These are phyloP conservation scores for Patiria miniata DNA, from an alignment of 35 echinoderm and acorn worm species.

Conservation along the genomic window DNA sequence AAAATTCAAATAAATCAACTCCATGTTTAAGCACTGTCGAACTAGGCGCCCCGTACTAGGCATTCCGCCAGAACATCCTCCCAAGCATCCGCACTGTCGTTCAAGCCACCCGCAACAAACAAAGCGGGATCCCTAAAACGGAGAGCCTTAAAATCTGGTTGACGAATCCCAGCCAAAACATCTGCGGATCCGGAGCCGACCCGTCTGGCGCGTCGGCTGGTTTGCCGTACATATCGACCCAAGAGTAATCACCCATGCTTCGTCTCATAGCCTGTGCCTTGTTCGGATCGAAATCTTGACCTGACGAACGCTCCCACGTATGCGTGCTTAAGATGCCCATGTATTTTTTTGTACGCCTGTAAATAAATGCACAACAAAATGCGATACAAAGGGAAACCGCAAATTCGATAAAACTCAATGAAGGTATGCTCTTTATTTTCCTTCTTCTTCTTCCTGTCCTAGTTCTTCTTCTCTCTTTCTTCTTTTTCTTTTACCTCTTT, in stretches of 20 bases:
- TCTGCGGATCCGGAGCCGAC: background rate
- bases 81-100: background rate
- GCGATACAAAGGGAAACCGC: background rate
- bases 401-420: background rate
- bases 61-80: background rate
- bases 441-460: too few species aligned
- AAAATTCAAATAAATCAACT: background rate
- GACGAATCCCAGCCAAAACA: background rate
- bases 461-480: background rate
- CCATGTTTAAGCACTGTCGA: background rate
- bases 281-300: background rate
- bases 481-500: too few species aligned
- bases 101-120: background rate
- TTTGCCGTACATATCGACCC: background rate
- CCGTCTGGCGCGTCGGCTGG: background rate
- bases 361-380: background rate
- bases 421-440: too few species aligned
- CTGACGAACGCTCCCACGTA: background rate
- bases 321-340: background rate
- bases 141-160: background rate
- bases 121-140: background rate
- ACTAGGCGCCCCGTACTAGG: background rate
- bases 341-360: background rate
- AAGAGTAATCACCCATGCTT: background rate
- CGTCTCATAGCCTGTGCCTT: background rate